Evolutionary conservation across 2,888 invertebrate genomes (phyloP).

Genomic region (Chrysina gloriosa): DNA sequence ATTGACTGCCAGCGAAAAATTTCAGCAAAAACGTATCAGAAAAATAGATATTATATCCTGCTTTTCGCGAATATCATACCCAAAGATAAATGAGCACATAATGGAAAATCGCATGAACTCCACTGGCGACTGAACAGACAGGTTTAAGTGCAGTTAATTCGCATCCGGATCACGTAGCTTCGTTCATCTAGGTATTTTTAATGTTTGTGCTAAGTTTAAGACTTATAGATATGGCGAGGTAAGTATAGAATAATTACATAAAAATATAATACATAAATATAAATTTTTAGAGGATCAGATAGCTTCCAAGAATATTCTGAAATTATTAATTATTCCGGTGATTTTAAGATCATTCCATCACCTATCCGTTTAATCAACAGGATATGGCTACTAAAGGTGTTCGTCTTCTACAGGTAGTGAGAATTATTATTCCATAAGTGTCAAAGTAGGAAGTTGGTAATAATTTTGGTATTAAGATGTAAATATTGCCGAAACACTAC

Average conservation of each 20-base stretch:
- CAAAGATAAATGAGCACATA: background rate
- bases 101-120: background rate
- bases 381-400: slow-evolving; percentile 7
- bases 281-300: too few species aligned
- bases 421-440: slow-evolving; percentile 16
- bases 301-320: too few species aligned
- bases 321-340: too few species aligned
- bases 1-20: too few species aligned
- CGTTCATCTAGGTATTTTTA: background rate
- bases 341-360: background rate
- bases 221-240: too few species aligned
- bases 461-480: slow-evolving; percentile 29
- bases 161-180: slow-evolving; percentile 3
- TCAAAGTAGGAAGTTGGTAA: slow-evolving; percentile 14
- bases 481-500: slow-evolving; percentile 19
- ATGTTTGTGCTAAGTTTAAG: background rate
- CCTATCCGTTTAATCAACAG: background rate
- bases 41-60: too few species aligned
- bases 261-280: too few species aligned
- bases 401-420: slow-evolving; percentile 1
- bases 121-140: background rate
- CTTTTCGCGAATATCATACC: too few species aligned
- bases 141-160: background rate
- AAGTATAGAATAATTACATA: background rate
- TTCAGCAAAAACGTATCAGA: too few species aligned